Evolutionary conservation across 37 sponge, comb jelly and placozoan species (phyloP).

Genomic region (Eunapius fragilis): DNA sequence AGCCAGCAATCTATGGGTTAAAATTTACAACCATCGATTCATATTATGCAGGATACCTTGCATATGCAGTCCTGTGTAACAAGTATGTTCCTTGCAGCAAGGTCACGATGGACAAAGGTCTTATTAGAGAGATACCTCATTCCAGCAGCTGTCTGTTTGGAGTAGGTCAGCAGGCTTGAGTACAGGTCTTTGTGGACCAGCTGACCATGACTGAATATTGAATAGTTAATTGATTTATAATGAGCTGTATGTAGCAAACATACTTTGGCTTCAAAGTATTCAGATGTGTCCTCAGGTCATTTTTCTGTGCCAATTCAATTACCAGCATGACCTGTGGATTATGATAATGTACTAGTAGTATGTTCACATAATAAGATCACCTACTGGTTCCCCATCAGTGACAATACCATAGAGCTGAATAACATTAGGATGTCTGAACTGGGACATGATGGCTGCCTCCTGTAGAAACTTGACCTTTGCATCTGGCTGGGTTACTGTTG

Average conservation of each 20-base stretch:
- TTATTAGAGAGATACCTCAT: background rate
- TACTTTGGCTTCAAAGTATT: background rate
- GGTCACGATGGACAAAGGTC: background rate
- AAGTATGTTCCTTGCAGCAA: background rate
- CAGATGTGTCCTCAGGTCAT: slow-evolving; percentile 14
- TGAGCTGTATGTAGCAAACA: background rate
- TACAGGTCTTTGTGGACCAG: background rate
- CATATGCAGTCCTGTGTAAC: background rate
- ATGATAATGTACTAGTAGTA: background rate
- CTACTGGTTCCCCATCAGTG: slow-evolving; percentile 36
- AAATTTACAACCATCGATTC: background rate
- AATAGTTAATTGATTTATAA: too few relatives aligned
- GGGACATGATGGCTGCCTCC: slow-evolving; percentile 55
- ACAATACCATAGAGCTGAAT: slow-evolving; percentile 45
- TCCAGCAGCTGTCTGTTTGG: background rate
- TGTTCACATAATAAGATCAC: background rate
- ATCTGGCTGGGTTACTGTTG: background rate
- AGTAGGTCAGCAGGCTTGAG: background rate
- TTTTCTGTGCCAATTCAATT: slow-evolving; percentile 25
- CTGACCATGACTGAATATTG: background rate
- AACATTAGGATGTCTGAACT: slow-evolving; percentile 52
- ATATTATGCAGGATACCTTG: background rate
- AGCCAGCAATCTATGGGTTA: slow-evolving; percentile 43
- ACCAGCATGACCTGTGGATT: slow-evolving; percentile 33
- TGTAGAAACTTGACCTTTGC: slow-evolving; percentile 52